Percentiles rank a stretch among this genome's conserved stretches.
These are phyloP conservation scores for Morelia viridis DNA, from an alignment of 2,797 vertebrate species.

Conservation along the genomic window DNA sequence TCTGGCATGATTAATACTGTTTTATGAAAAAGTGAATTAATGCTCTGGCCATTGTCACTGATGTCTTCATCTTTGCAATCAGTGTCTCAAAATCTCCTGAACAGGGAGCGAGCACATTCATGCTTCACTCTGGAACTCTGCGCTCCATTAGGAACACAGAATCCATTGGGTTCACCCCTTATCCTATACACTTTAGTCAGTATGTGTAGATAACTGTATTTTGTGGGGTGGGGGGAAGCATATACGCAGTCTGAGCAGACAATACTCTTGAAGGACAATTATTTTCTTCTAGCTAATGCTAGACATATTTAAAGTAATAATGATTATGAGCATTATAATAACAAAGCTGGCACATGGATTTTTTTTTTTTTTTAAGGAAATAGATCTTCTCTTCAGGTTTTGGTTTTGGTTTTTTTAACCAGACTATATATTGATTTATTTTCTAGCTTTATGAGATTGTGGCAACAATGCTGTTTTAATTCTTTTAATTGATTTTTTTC, in stretches of 20 bases:
- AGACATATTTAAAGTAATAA: slow-evolving; percentile 26
- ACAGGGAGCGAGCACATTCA: background rate
- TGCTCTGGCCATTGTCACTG: background rate
- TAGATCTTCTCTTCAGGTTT: background rate
- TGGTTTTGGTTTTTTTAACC: slow-evolving; percentile 15
- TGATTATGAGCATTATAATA: slow-evolving; percentile 34
- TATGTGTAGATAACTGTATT: background rate
- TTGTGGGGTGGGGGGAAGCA: background rate
- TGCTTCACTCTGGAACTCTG: background rate
- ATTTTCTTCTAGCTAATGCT: slow-evolving; percentile 44
- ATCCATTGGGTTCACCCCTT: background rate
- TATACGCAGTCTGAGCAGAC: background rate
- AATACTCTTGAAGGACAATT: slow-evolving; percentile 11
- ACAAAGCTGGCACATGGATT: background rate
- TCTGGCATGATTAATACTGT: background rate
- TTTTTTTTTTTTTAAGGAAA: background rate
- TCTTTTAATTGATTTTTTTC: slow-evolving; percentile 48
- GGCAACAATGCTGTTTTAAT: slow-evolving; percentile 56
- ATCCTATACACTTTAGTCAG: background rate
- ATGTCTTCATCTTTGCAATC: background rate
- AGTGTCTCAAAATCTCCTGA: background rate
- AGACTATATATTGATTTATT: slow-evolving; percentile 32
- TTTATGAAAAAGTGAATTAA: background rate
- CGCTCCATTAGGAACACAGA: background rate
- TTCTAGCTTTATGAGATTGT: slow-evolving; percentile 49